Evolutionary conservation across 2,888 invertebrate genomes (phyloP), one percentile per base, ranked within the genome.

Genomic region (Drosophila borborema): DNA sequence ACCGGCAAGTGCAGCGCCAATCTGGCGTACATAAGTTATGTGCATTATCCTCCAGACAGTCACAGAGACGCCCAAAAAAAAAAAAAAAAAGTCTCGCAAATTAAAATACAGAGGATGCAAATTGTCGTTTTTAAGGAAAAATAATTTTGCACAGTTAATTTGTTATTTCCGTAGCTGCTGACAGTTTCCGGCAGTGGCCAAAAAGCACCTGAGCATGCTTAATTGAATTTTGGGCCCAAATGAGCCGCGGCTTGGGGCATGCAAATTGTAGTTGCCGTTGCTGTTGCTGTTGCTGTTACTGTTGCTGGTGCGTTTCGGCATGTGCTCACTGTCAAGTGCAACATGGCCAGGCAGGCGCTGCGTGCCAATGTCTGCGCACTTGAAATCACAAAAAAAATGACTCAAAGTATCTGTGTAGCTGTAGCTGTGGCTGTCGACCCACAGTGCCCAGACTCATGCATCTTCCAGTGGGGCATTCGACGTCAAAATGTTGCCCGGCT

Each of bases 381-480:
- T 87, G 87, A 89, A 84, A 80, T 77, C 63, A 56, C 56, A 20
- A 49, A 56, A 49, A 55, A 54, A 55, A 58, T 53, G 46, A 46
- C 34, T 34, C 49, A 60, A 60, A 61, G 43, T 54, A 60, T 70
- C 60, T 73, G 40, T 73, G 40, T 45, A 51, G 31, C n/a, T n/a
- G n/a, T n/a, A n/a, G n/a, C 20, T 48, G 61, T 48, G 61, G 9
- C 49, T 59, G 51, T 53, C 70, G 82, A 73, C 74, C 74, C 80
- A 67, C 28, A 56, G 54, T 58, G 66, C 43, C 64, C 82, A 85
- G 86, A 81, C 72, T 51, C 85, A 85, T 85, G 85, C 73, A 68
- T 85, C 85, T 85, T 85, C 75, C 87, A 89, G 89, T 78, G 87
- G 83, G 82, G 74, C 89, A 86, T 72, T 72, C 80, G 72, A 87